Evolutionary conservation across 2,113 vertebrate genomes (phyloP).

Genomic region (Pterocles burchelli): DNA sequence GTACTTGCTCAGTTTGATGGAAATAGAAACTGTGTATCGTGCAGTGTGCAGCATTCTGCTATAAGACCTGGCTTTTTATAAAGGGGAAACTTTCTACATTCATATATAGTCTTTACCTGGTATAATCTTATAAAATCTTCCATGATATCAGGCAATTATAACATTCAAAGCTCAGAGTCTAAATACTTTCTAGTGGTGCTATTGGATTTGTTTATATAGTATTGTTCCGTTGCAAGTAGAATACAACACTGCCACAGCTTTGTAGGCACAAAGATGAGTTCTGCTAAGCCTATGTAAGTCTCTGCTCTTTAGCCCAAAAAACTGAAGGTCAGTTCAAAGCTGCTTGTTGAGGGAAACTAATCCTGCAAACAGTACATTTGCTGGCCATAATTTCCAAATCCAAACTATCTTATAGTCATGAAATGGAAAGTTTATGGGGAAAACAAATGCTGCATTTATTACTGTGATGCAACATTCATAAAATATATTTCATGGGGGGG

Average conservation of each 20-base stretch:
- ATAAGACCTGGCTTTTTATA: not conserved
- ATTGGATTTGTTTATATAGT: constrained; percentile 6
- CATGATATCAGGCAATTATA: constrained; percentile 20
- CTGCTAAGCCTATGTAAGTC: constrained; percentile 24
- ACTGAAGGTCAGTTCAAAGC: constrained; percentile 74
- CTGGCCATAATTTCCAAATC: constrained; percentile 71
- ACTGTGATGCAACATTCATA: constrained; percentile 83
- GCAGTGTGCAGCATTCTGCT: not conserved
- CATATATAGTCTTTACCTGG: not conserved
- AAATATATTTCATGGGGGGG: constrained; percentile 81
- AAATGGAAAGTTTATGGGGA: constrained; percentile 80
- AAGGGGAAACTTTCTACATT: not conserved
- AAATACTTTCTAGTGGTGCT: constrained; percentile 6
- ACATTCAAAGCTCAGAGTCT: not conserved
- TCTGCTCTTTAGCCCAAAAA: constrained; percentile 47
- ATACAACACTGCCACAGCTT: not conserved
- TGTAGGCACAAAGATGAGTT: constrained; percentile 26
- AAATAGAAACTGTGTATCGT: not conserved
- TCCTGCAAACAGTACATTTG: constrained; percentile 53
- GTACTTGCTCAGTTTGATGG: not conserved
- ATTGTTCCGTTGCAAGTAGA: not conserved
- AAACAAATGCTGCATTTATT: constrained; percentile 84
- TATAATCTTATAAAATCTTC: constrained; percentile 23
- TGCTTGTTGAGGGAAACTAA: constrained; percentile 59
- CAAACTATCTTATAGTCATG: constrained; percentile 75